These are phyloP conservation scores for Palythoa caribaeorum DNA, from an alignment of 92 coral and sea anemone genomes.

Conservation along the genomic window DNA sequence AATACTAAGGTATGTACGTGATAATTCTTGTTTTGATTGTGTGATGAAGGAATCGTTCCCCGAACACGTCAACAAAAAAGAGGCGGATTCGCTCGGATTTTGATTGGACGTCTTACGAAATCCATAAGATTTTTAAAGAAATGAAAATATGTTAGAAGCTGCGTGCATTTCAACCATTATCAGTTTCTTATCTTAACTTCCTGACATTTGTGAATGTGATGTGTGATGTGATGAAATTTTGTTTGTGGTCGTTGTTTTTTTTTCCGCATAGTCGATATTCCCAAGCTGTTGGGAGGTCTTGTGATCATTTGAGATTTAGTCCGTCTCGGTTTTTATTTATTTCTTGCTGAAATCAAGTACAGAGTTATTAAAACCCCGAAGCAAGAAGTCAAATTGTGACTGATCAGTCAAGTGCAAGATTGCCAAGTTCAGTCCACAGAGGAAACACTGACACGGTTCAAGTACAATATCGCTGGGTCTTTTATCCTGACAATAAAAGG, in stretches of 20 bases:
- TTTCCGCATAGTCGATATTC: background rate
- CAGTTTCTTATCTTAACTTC: background rate
- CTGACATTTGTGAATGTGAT: constrained; percentile 19
- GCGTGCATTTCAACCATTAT: constrained; percentile 18
- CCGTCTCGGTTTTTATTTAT: background rate
- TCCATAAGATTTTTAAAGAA: background rate
- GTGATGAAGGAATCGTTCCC: background rate
- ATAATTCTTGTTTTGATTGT: background rate
- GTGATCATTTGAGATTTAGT: background rate
- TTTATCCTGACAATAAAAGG: constrained; percentile 11
- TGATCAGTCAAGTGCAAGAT: background rate
- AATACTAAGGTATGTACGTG: constrained; percentile 15
- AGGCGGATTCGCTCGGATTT: background rate
- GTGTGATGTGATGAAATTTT: background rate
- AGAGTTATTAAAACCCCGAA: background rate
- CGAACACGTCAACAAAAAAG: background rate
- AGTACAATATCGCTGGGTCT: constrained; percentile 16
- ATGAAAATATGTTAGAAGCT: background rate
- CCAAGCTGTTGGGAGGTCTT: background rate
- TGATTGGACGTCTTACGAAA: background rate
- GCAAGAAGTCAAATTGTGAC: background rate
- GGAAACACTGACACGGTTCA: constrained; percentile 1
- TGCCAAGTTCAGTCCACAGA: background rate
- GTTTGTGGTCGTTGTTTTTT: background rate
- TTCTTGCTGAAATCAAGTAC: background rate